Percentiles rank a stretch among this genome's conserved stretches.
phyloP scores from a whole-genome alignment of 1,140 invertebrate genomes.

The Adoxophyes honmai region DNA sequence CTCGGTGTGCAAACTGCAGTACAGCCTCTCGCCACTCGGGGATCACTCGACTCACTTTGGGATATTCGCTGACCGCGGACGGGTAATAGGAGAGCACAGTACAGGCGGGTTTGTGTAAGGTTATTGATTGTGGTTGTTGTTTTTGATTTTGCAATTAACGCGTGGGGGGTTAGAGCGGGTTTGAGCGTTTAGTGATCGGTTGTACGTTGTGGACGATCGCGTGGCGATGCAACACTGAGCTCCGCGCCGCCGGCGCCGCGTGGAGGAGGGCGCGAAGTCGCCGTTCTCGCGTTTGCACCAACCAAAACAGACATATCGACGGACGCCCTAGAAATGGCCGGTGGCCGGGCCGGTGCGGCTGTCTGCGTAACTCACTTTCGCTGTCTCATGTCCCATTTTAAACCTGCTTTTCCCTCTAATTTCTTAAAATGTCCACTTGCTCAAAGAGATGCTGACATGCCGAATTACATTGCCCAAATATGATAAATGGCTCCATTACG shows the following conservation, averaged over 20 bases:
- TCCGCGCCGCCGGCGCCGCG: background rate
- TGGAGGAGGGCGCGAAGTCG: constrained; percentile 21
- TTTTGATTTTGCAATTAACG: constrained; percentile 3
- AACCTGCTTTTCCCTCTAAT: constrained; percentile 25
- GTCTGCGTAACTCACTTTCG: constrained; percentile 53
- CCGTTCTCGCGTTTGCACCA: constrained; percentile 22
- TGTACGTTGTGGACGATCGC: constrained; percentile 23
- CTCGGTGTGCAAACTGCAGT: constrained; percentile 45
- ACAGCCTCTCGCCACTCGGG: constrained; percentile 35
- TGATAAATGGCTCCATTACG: too few relatives aligned
- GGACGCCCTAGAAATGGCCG: constrained; percentile 52
- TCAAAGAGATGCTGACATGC: background rate
- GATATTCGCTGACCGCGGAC: background rate
- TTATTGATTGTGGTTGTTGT: too few relatives aligned
- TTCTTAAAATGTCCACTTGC: background rate
- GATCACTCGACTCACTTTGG: constrained; percentile 1
- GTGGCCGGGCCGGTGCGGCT: constrained; percentile 19
- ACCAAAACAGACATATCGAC: constrained; percentile 25
- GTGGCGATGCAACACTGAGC: constrained; percentile 36
- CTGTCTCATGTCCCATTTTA: constrained; percentile 39
- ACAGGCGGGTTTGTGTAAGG: background rate
- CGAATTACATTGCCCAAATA: too few relatives aligned
- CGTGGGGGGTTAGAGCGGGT: constrained; percentile 27
- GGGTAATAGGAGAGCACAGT: background rate
- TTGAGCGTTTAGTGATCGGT: constrained; percentile 17